These are phyloP conservation scores for Lanistes nyassanus DNA, from an alignment of 1,140 invertebrate species.

Conservation along the genomic window DNA sequence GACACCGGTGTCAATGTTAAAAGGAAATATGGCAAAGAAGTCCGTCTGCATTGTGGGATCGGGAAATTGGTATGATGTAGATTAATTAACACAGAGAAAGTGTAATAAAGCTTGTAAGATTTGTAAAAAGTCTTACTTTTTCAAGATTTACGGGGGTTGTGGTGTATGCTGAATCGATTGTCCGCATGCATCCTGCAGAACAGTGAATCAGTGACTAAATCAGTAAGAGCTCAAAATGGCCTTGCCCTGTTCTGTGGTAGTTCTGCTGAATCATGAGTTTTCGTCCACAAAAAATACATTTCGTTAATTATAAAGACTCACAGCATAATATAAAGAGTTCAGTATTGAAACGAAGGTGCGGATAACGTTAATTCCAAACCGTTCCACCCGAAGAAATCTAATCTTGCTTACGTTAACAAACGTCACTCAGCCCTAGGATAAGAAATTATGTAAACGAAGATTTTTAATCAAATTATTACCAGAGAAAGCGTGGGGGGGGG, in stretches of 20 bases:
- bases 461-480: too few species aligned
- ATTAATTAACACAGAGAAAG: neutral
- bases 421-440: too few species aligned
- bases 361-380: too few species aligned
- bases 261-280: neutral
- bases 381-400: too few species aligned
- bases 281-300: neutral
- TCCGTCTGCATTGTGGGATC: slow-evolving; percentile 89
- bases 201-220: too few species aligned
- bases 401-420: too few species aligned
- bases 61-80: slow-evolving; percentile 87
- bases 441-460: too few species aligned
- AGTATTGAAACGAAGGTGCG: too few species aligned
- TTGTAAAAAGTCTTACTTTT: neutral
- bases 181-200: neutral
- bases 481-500: too few species aligned
- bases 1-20: neutral
- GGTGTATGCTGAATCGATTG: neutral
- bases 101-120: neutral
- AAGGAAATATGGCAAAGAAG: slow-evolving; percentile 41
- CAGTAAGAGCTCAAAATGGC: neutral
- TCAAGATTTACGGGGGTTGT: too few species aligned
- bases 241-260: neutral
- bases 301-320: too few species aligned
- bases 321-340: too few species aligned